A percentile compares a stretch with the other conserved stretches of the same genome.
These are phyloP conservation scores for Pyrocoelia pectoralis DNA, from an alignment of 2,888 invertebrate genomes.

Conservation along the genomic window DNA sequence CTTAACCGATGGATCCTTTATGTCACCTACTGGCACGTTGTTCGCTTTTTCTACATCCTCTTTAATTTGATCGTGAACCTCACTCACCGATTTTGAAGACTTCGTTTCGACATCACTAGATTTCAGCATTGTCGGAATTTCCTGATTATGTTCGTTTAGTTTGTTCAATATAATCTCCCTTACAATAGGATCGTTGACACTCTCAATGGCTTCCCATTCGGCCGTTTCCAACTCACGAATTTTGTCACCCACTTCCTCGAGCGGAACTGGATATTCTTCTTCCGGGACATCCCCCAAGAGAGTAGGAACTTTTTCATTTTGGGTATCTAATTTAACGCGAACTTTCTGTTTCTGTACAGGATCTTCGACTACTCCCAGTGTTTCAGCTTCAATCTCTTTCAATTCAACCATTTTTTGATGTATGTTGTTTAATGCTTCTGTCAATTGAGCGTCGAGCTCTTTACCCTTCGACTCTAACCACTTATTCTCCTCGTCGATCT, in stretches of 20 bases:
- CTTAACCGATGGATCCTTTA: background rate
- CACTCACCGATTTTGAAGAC: background rate
- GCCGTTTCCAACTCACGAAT: background rate
- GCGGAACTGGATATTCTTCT: no score
- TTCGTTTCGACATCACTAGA: background rate
- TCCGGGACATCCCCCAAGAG: no score
- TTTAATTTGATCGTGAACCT: background rate
- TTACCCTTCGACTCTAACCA: background rate
- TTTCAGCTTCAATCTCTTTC: background rate
- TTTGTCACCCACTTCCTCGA: background rate
- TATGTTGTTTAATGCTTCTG: background rate
- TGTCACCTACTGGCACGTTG: background rate
- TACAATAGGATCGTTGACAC: background rate
- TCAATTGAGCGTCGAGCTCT: background rate
- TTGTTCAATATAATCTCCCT: background rate
- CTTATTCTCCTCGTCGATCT: background rate
- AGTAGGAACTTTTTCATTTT: no score
- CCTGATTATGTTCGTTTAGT: background rate
- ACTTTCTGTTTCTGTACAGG: no score
- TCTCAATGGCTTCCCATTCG: background rate
- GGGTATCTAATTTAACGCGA: no score
- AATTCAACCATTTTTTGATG: background rate
- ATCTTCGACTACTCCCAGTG: no score
- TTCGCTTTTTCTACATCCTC: background rate
- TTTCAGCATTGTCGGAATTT: background rate